phyloP scores from a whole-genome alignment of 2,113 vertebrate species.

The Pogonocichla stellata region DNA sequence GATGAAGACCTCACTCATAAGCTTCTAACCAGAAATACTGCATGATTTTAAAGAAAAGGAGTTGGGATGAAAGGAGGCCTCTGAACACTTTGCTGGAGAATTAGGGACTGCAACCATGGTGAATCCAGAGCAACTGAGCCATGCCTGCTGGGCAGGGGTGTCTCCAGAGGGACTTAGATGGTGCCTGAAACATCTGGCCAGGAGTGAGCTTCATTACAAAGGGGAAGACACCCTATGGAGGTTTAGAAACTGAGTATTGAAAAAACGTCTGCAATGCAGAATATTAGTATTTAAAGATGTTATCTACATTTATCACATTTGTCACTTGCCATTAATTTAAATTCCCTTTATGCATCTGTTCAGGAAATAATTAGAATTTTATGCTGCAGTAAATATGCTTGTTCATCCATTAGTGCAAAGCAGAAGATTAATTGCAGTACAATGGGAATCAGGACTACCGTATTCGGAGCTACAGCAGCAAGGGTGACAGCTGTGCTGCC shows the following conservation, averaged over 20 bases:
- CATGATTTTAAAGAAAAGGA: not conserved
- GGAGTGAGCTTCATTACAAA: not conserved
- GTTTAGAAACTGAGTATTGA: not conserved
- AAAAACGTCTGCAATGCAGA: not conserved
- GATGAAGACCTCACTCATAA: not conserved
- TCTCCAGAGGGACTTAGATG: not conserved
- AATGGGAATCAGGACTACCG: conserved; percentile 67
- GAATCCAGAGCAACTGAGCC: not conserved
- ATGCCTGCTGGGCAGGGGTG: not conserved
- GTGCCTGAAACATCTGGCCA: not conserved
- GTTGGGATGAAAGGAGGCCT: not conserved
- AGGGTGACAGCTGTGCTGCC: conserved; percentile 69
- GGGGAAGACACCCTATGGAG: not conserved
- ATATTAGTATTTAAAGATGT: conserved; percentile 69
- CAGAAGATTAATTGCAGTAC: conserved; percentile 81
- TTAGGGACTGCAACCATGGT: not conserved
- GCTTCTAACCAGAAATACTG: not conserved
- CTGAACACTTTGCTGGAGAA: not conserved
- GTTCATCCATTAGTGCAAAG: conserved; percentile 78
- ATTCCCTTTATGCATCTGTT: conserved; percentile 74
- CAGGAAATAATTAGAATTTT: conserved; percentile 83
- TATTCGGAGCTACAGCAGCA: conserved; percentile 25
- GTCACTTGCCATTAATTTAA: conserved; percentile 78
- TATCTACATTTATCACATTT: conserved; percentile 72
- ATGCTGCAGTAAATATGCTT: conserved; percentile 79